Percentiles rank a stretch among this genome's conserved stretches.
phyloP scores from a whole-genome alignment of 2,113 vertebrate species.

The Phyllostomus hastatus region DNA sequence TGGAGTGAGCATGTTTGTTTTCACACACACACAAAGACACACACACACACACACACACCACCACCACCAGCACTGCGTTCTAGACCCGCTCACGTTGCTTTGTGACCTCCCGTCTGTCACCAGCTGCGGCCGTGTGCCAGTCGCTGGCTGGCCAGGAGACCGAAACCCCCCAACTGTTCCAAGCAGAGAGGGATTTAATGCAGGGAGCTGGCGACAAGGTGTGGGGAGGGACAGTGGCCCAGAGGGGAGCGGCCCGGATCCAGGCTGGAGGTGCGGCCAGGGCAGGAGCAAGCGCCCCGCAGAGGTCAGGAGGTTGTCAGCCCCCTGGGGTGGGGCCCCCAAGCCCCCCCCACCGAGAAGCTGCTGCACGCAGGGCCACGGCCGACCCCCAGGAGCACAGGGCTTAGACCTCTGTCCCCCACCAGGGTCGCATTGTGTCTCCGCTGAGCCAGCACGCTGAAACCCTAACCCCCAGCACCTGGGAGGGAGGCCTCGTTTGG shows the following conservation, averaged over 20 bases:
- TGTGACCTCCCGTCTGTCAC: neutral
- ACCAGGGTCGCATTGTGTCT: neutral
- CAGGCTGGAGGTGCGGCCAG: neutral
- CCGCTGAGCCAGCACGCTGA: neutral
- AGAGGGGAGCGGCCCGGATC: too few relatives aligned
- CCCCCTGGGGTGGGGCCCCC: fast-evolving
- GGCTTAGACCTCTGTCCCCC: neutral
- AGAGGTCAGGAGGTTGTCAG: neutral
- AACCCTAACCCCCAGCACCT: neutral
- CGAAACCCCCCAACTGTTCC: neutral
- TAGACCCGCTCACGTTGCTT: neutral
- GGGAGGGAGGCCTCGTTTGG: neutral
- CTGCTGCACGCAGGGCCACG: neutral
- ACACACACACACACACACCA: neutral
- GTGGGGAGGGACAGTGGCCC: neutral
- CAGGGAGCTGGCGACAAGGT: neutral
- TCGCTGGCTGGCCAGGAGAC: neutral
- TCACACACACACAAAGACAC: neutral
- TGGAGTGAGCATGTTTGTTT: neutral
- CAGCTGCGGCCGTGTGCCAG: neutral
- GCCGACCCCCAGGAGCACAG: neutral
- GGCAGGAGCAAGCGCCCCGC: fast-evolving
- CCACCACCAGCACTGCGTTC: neutral
- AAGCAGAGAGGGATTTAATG: neutral
- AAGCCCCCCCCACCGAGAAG: fast-evolving